Evolutionary conservation across 2,888 invertebrate species (phyloP), one percentile per base, ranked within the genome.

Genomic region (Drosophila siamana): DNA sequence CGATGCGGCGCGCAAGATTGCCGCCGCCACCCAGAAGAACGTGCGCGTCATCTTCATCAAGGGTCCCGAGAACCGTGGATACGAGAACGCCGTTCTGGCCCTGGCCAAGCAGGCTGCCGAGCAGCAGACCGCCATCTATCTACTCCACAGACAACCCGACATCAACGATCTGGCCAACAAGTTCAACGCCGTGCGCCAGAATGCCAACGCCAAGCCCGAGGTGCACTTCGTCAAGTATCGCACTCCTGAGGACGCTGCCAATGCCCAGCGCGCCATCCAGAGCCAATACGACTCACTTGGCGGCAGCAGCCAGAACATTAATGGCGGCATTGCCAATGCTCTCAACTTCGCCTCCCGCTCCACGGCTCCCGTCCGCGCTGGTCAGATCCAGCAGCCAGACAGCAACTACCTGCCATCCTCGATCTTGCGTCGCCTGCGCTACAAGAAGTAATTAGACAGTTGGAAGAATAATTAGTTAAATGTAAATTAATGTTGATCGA

Each of bases 191-290:
- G 69, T 78, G 6, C 87, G 80, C 57, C 79, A 68, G 70, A 84
- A 78, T 13, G 77, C 77, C 56, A 87, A 79, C 62, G 50, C 60
- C 36, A 87, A 79, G 47, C 88, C 88, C 4, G 88, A 88, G 56
- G 89, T 89, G n/a, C 89, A 89, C 62, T 89, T 89, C 30, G 88
- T 90, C 55, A 90, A 90, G 72, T 90, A 90, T 48, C 88, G 89
- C 51, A 90, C 89, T 0, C 78, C 79, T 3, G 84, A 86, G 69
- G 90, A 90, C 66, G 90, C 90, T 22, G 78, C 67, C 46, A 85
- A 88, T 44, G 90, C 90, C 4, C 89, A 89, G 59, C 67, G 70
- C 4, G 78, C 82, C 36, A 90, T 90, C 44, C 89, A 90, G 71
- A 66, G 71, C 24, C 89, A 90, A 57, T 89, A 90, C 52, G 88